These are phyloP conservation scores for Hipposideros larvatus DNA, from an alignment of 2,797 vertebrate species.

Conservation along the genomic window DNA sequence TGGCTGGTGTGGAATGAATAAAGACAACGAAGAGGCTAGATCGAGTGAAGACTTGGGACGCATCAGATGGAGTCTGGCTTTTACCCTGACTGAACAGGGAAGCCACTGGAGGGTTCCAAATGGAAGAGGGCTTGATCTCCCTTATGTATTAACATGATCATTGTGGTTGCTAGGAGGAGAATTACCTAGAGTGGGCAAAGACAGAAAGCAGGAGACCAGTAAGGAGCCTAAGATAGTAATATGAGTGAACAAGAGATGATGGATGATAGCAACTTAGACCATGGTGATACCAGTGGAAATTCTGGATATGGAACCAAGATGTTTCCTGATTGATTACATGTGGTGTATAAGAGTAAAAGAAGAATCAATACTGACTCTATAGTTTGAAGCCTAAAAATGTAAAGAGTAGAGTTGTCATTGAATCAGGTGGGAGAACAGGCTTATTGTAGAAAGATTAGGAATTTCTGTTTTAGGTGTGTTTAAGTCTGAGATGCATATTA, in stretches of 20 bases:
- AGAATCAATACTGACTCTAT: background rate
- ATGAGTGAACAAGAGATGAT: constrained; percentile 1
- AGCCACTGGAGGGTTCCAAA: background rate
- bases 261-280: background rate
- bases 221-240: background rate
- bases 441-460: background rate
- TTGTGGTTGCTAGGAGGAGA: background rate
- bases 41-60: background rate
- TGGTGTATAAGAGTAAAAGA: background rate
- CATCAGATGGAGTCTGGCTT: background rate
- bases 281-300: background rate
- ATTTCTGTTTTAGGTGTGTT: constrained; percentile 50
- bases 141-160: background rate
- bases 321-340: background rate
- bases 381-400: background rate
- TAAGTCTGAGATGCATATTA: constrained; percentile 33
- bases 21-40: background rate
- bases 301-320: background rate
- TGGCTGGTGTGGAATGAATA: background rate
- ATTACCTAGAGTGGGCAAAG: background rate
- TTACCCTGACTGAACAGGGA: background rate
- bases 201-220: background rate
- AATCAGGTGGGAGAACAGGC: background rate
- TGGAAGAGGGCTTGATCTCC: background rate
- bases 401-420: background rate